Conservation (phyloP, 2,888 invertebrate genomes). For the Trichopoda pennipes region DNA sequence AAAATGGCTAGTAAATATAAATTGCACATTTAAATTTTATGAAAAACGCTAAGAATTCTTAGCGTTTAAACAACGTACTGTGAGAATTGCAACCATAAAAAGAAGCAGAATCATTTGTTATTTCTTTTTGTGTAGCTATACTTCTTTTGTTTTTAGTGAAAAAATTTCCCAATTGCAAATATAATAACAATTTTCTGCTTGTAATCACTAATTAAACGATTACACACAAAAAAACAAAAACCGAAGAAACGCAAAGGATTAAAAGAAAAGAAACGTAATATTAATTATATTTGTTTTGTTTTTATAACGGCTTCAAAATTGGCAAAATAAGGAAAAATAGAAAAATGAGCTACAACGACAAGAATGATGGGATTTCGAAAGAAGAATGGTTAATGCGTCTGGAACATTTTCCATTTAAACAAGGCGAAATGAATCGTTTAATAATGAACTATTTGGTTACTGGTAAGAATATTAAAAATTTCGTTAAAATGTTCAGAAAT, state of each 20-base stretch:
- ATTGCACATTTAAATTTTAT: too few relatives aligned
- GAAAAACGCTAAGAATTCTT: too few relatives aligned
- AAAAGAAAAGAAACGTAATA: neutral
- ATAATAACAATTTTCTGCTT: slow-evolving; percentile 52
- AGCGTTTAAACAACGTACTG: neutral
- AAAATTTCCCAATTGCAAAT: slow-evolving; percentile 17
- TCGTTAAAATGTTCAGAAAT: neutral
- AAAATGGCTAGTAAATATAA: too few relatives aligned
- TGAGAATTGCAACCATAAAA: too few relatives aligned
- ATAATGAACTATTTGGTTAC: slow-evolving; percentile 99
- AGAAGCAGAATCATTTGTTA: slow-evolving; percentile 41
- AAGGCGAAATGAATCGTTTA: slow-evolving; percentile 96
- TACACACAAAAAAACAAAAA: slow-evolving; percentile 15
- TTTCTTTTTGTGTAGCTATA: slow-evolving; percentile 49
- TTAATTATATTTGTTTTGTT: slow-evolving; percentile 43
- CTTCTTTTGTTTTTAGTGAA: slow-evolving; percentile 63
- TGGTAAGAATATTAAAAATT: slow-evolving; percentile 82
- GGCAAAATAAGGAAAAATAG: slow-evolving; percentile 78
- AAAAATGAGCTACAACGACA: slow-evolving; percentile 81
- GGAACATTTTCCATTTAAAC: slow-evolving; percentile 87
- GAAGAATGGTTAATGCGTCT: slow-evolving; percentile 80
- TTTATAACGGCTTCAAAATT: slow-evolving; percentile 78
- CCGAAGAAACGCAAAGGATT: slow-evolving; percentile 4
- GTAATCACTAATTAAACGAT: slow-evolving; percentile 42
- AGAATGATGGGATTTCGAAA: slow-evolving; percentile 78